Evolutionary conservation across 2,888 invertebrate species (phyloP), one percentile per base, ranked within the genome.

Genomic region (Chymomyza fuscimana): DNA sequence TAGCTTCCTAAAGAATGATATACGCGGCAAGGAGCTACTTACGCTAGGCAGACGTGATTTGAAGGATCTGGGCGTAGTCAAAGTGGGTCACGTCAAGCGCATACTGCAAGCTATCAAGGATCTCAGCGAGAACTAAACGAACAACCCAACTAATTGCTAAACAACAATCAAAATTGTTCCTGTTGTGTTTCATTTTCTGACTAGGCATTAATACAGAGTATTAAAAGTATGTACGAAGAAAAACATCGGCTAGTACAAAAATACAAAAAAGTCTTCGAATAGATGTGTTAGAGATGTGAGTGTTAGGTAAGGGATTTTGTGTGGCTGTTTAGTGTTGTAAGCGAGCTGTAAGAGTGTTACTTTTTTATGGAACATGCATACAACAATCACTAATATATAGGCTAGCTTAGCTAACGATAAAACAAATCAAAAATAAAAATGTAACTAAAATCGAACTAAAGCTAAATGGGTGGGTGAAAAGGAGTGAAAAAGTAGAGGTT

Each of bases 1-100:
- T n/a, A 96, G 95, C 70, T 99, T 99, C 90, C 94, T 96, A 22
- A 95, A 95, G 69, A 97, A 99, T 90, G 98, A 99, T 92, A 96
- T 99, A 86, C 95, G 97, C 46, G 99, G 98, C 1, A 93, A 96
- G 50, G 98, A 98, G 90, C 93, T 99, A 40, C 93, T 98, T 4
- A 95, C 96, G 0, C 92, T 99, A 69, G 97, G 97, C 3, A 93
- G 98, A 65, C 93, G 97, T 16, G 97, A 97, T 91, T 93, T 97
- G 5, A 95, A 97, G 90, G 99, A 99, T 79, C 93, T 99, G 60
- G 98, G 98, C 9, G 96, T 99, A 66, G 95, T 96, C 10, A 99
- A 99, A 93, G 97, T 99, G 64, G 99, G 99, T 0, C 99, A 99
- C 91, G 95, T 98, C 40, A 99, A 99, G 92, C 94, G 99, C 88